Conservation (phyloP, 2,888 invertebrate genomes). For the Heliconius aoede region DNA sequence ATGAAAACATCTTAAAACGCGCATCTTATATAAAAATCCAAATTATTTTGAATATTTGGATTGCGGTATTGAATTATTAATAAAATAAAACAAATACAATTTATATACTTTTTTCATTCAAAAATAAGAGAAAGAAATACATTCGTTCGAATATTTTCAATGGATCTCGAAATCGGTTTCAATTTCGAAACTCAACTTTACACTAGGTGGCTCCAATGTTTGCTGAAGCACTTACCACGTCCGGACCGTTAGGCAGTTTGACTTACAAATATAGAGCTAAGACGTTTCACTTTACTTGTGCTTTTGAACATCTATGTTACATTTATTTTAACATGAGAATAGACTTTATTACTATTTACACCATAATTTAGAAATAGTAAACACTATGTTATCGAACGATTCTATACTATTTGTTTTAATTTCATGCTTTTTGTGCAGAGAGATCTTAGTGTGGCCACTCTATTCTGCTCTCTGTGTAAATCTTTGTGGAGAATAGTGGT, state of each 20-base stretch:
- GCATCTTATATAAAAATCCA: not conserved
- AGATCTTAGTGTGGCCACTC: not conserved
- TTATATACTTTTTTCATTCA: not conserved
- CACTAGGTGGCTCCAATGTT: constrained; percentile 76
- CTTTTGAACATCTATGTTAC: constrained; percentile 44
- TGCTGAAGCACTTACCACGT: constrained; percentile 73
- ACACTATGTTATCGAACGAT: not conserved
- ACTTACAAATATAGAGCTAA: constrained; percentile 71
- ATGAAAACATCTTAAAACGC: not conserved
- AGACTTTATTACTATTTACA: not conserved
- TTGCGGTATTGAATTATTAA: not conserved
- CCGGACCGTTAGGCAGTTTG: constrained; percentile 71
- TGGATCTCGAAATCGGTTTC: constrained; percentile 30
- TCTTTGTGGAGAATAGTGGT: no score
- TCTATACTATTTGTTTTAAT: not conserved
- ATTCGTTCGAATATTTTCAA: constrained; percentile 26
- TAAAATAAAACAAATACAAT: not conserved
- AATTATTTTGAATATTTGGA: no score
- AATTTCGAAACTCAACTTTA: constrained; percentile 46
- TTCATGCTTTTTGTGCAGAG: not conserved
- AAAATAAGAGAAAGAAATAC: not conserved
- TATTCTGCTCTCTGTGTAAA: not conserved
- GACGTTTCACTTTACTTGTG: constrained; percentile 69
- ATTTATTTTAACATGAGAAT: constrained; percentile 28
- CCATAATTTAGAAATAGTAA: not conserved